A percentile compares a stretch with the other conserved stretches of the same genome.
Evolutionary conservation across 2,888 invertebrate species (phyloP).

Genomic region (Leucophenga maculata): DNA sequence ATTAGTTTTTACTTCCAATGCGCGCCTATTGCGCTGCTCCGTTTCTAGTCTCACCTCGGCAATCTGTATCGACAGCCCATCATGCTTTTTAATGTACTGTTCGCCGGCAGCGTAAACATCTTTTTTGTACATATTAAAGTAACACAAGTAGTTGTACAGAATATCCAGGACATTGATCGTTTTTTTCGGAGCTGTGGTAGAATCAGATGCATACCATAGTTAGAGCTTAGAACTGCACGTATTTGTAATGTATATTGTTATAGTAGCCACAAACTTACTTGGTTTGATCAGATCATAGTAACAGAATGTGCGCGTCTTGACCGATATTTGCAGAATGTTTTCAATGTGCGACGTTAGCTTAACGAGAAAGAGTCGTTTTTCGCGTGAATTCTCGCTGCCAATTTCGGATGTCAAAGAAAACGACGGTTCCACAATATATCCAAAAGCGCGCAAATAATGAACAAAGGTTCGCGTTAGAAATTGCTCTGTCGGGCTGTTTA

Average conservation of each 20-base stretch:
- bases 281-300: conserved; percentile 64
- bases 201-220: neutral
- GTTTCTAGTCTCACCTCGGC: conserved; percentile 45
- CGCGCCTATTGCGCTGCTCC: conserved; percentile 37
- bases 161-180: conserved; percentile 60
- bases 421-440: conserved; percentile 60
- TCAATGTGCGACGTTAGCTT: conserved; percentile 62
- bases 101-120: conserved; percentile 53
- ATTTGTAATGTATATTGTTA: too few relatives aligned
- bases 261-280: conserved; percentile 56
- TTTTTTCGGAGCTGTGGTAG: conserved; percentile 59
- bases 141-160: conserved; percentile 65
- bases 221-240: too few relatives aligned
- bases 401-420: conserved; percentile 35
- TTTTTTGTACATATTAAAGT: conserved; percentile 64
- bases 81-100: conserved; percentile 44
- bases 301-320: conserved; percentile 59
- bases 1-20: conserved; percentile 41
- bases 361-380: conserved; percentile 59
- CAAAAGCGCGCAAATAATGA: conserved; percentile 61
- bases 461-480: conserved; percentile 61
- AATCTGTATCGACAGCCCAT: conserved; percentile 44
- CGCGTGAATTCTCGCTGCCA: conserved; percentile 50
- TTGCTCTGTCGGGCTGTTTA: conserved; percentile 57
- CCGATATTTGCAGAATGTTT: conserved; percentile 64